phyloP scores from a whole-genome alignment of 2,888 invertebrate species.

The Habroteleia sp. region DNA sequence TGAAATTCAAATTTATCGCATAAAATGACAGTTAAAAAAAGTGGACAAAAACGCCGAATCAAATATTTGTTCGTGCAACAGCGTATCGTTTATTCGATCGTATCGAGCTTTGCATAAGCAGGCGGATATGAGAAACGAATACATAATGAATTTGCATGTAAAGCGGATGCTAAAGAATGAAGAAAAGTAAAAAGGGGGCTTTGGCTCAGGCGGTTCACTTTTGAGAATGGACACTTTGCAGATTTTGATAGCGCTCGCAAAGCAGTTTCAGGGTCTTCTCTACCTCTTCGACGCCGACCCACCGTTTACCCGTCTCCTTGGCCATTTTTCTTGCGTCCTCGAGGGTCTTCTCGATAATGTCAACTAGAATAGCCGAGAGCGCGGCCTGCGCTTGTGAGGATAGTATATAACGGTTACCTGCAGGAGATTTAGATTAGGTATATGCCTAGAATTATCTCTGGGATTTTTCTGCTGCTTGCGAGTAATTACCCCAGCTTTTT shows the following conservation, averaged over 20 bases:
- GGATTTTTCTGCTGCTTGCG: slow-evolving; percentile 39
- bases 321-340: slow-evolving; percentile 76
- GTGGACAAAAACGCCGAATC: slow-evolving; percentile 5
- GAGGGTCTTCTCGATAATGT: slow-evolving; percentile 77
- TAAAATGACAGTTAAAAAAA: slow-evolving; percentile 16
- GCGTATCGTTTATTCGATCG: slow-evolving; percentile 23
- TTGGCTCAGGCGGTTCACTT: background rate
- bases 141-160: slow-evolving; percentile 44
- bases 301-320: slow-evolving; percentile 71
- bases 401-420: slow-evolving; percentile 71
- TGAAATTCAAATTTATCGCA: slow-evolving; percentile 23
- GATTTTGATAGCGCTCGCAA: slow-evolving; percentile 69
- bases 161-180: slow-evolving; percentile 1
- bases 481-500: slow-evolving; percentile 23
- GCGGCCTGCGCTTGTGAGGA: slow-evolving; percentile 73
- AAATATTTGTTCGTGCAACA: slow-evolving; percentile 26
- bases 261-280: slow-evolving; percentile 75
- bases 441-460: slow-evolving; percentile 43
- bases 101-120: slow-evolving; percentile 39
- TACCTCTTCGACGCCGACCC: slow-evolving; percentile 73
- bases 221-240: slow-evolving; percentile 27
- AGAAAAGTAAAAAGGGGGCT: background rate
- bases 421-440: slow-evolving; percentile 61
- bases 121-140: slow-evolving; percentile 30
- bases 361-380: slow-evolving; percentile 74